phyloP scores from a whole-genome alignment of 2,888 invertebrate genomes.

The Callimorpha dominula region DNA sequence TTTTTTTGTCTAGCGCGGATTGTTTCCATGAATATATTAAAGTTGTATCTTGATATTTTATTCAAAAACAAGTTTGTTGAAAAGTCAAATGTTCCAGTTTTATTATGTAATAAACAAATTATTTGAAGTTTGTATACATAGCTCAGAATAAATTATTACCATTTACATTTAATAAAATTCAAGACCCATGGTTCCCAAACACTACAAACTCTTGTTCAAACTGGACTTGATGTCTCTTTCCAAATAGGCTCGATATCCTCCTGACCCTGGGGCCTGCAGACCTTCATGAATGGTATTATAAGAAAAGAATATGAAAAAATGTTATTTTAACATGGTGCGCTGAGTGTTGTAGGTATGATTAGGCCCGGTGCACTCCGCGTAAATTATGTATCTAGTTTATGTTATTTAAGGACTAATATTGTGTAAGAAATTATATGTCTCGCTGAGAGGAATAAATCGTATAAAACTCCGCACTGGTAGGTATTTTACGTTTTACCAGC shows the following conservation, averaged over 20 bases:
- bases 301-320: too few species aligned
- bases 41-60: neutral
- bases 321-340: too few species aligned
- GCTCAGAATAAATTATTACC: neutral
- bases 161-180: neutral
- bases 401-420: too few species aligned
- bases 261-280: too few species aligned
- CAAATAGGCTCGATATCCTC: neutral
- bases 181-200: neutral
- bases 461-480: too few species aligned
- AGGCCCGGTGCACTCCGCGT: too few species aligned
- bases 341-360: too few species aligned
- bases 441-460: too few species aligned
- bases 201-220: neutral
- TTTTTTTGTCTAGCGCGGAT: constrained; percentile 22
- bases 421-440: too few species aligned
- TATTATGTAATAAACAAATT: neutral
- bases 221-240: neutral
- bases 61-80: neutral
- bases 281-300: too few species aligned
- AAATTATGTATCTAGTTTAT: too few species aligned
- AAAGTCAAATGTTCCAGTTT: neutral
- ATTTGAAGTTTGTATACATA: neutral
- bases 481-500: too few species aligned
- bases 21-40: constrained; percentile 24